Evolutionary conservation across 2,113 vertebrate species (phyloP), one percentile per base, ranked within the genome.

Genomic region (Zosterops hypoxanthus): DNA sequence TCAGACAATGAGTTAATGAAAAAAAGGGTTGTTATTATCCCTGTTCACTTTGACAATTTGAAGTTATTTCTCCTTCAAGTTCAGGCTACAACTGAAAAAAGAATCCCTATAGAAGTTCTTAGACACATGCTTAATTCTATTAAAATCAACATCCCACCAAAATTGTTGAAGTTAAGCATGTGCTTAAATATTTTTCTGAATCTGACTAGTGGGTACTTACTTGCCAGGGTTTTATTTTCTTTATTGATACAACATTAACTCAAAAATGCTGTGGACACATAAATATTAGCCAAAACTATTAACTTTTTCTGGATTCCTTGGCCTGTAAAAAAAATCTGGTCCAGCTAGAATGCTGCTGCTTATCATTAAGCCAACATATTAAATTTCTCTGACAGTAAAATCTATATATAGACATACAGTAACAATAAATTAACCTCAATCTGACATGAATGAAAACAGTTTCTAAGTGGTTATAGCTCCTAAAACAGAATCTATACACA

Each of bases 361-460:
- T 97, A 97, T 97, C 97, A 95, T 95, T 97, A 97, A 97, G 93
- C 86, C 95, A 95, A 90, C 89, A 93, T 95, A 97, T 97, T 96
- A 95, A 94, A 96, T 98, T 98, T 94, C 96, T 92, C 85, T 97
- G 94, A 95, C 97, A 93, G 94, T 97, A 96, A 97, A 94, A 95
- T 87, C 92, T 97, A 92, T 97, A 95, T 96, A 92, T 96, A 97
- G 97, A 93, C 95, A 95, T 94, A 97, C 88, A 97, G 96, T 96
- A 98, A 97, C 97, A 98, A 97, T 96, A 98, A 98, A 96, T 97
- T 98, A 98, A 98, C 97, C 98, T 98, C 97, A 97, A 96, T 98
- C 95, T 98, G 97, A 98, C 97, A 98, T 97, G 97, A 98, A 98
- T 97, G 94, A 98, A 98, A 98, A 97, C 96, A 97, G 88, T 97